These are phyloP conservation scores for Brachylomia viminalis DNA, from an alignment of 2,888 invertebrate species.

Conservation along the genomic window DNA sequence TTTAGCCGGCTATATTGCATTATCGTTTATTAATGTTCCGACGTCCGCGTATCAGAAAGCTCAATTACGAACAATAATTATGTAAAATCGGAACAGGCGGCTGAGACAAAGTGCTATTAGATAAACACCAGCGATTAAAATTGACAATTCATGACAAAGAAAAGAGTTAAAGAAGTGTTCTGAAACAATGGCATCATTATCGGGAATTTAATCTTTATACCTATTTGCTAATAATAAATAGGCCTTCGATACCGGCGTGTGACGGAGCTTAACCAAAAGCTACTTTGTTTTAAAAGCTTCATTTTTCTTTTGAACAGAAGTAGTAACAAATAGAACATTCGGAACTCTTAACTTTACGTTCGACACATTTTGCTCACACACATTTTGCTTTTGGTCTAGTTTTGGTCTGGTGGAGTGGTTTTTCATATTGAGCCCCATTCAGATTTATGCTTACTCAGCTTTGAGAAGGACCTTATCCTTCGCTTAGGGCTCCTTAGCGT, in stretches of 20 bases:
- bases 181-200: slow-evolving; percentile 40
- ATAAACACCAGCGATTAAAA: slow-evolving; percentile 10
- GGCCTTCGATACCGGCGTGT: slow-evolving; percentile 15
- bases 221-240: slow-evolving; percentile 49
- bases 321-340: slow-evolving; percentile 14
- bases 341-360: slow-evolving; percentile 8
- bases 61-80: slow-evolving; percentile 13
- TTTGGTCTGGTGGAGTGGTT: too few relatives aligned
- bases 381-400: too few relatives aligned
- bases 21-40: slow-evolving; percentile 37
- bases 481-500: slow-evolving; percentile 16
- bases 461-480: slow-evolving; percentile 17
- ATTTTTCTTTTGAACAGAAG: slow-evolving; percentile 8
- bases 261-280: background rate
- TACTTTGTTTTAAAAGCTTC: slow-evolving; percentile 34
- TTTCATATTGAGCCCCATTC: slow-evolving; percentile 32
- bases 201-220: slow-evolving; percentile 25
- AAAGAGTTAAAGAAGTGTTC: slow-evolving; percentile 11
- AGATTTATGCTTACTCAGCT: slow-evolving; percentile 26
- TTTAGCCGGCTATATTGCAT: slow-evolving; percentile 44
- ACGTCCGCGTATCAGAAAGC: slow-evolving; percentile 21
- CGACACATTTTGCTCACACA: slow-evolving; percentile 31
- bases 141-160: slow-evolving; percentile 1
- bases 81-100: background rate
- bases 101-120: slow-evolving; percentile 10